These are phyloP conservation scores for Aplocera efformata DNA, from an alignment of 2,888 invertebrate species.

Conservation along the genomic window DNA sequence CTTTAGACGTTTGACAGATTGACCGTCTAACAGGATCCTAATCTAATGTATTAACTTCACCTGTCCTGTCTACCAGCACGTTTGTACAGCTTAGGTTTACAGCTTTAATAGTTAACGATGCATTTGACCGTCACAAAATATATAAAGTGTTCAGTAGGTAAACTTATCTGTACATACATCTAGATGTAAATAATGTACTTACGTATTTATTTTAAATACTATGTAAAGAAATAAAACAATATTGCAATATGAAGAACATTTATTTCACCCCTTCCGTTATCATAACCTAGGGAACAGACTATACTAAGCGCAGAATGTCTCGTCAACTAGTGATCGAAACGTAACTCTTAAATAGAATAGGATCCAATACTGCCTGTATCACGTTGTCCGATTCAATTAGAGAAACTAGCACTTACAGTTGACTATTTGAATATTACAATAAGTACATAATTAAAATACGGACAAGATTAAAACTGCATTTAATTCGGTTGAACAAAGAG, in stretches of 20 bases:
- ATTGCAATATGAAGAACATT: conserved; percentile 75
- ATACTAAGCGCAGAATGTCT: conserved; percentile 19
- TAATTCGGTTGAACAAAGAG: conserved; percentile 8
- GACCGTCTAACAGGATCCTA: too few species aligned
- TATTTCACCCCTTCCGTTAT: conserved; percentile 51
- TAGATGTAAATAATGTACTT: conserved; percentile 40
- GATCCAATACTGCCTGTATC: too few species aligned
- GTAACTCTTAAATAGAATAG: too few species aligned
- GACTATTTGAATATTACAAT: too few species aligned
- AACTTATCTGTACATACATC: conserved; percentile 35
- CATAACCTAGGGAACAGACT: conserved; percentile 27
- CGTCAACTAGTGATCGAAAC: neutral
- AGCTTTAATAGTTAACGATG: conserved; percentile 62
- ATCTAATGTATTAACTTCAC: too few species aligned
- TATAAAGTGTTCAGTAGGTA: conserved; percentile 64
- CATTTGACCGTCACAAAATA: conserved; percentile 40
- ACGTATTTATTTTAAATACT: conserved; percentile 66
- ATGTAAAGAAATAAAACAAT: conserved; percentile 60
- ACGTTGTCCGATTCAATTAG: too few species aligned
- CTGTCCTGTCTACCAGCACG: too few species aligned
- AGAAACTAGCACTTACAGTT: too few species aligned
- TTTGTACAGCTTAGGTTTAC: conserved; percentile 29
- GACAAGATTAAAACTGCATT: too few species aligned
- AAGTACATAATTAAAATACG: too few species aligned
- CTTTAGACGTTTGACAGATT: too few species aligned